Evolutionary conservation across 2,888 invertebrate species (phyloP).

Genomic region (Hyposoter dolosus): DNA sequence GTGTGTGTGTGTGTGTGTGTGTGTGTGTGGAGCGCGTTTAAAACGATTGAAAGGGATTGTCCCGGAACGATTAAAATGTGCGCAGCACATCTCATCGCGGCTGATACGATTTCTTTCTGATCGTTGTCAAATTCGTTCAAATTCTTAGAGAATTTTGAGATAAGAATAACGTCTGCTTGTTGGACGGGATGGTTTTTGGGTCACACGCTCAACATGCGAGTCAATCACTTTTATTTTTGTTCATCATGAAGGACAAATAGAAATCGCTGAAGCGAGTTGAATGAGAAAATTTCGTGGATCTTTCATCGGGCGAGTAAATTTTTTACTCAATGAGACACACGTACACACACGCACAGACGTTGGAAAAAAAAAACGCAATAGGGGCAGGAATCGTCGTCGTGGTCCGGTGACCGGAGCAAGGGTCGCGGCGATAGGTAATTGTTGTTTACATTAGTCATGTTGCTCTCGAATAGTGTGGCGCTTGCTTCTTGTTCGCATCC

Average conservation of each 20-base stretch:
- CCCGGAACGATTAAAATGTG: slow-evolving; percentile 40
- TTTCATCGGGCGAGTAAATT: background rate
- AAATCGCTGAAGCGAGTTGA: background rate
- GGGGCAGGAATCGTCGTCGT: slow-evolving; percentile 26
- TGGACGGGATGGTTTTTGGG: background rate
- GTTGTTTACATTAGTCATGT: slow-evolving; percentile 27
- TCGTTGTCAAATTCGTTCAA: background rate
- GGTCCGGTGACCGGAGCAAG: background rate
- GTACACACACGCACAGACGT: background rate
- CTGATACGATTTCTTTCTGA: no score
- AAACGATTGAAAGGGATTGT: slow-evolving; percentile 30
- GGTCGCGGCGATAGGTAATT: slow-evolving; percentile 6
- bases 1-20: slow-evolving; percentile 1
- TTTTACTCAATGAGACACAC: background rate
- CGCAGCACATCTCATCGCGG: slow-evolving; percentile 46
- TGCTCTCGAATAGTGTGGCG: slow-evolving; percentile 16
- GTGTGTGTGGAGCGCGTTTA: slow-evolving; percentile 14
- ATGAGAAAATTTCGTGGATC: background rate
- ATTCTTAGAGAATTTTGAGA: background rate
- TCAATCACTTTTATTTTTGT: background rate
- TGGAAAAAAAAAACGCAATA: slow-evolving; percentile 26
- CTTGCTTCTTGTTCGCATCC: background rate
- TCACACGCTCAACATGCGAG: background rate
- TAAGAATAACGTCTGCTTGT: background rate
- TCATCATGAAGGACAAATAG: background rate